Base-by-base conservation (phyloP, 1,140 invertebrate species). In the Dendrolimus kikuchii region DNA sequence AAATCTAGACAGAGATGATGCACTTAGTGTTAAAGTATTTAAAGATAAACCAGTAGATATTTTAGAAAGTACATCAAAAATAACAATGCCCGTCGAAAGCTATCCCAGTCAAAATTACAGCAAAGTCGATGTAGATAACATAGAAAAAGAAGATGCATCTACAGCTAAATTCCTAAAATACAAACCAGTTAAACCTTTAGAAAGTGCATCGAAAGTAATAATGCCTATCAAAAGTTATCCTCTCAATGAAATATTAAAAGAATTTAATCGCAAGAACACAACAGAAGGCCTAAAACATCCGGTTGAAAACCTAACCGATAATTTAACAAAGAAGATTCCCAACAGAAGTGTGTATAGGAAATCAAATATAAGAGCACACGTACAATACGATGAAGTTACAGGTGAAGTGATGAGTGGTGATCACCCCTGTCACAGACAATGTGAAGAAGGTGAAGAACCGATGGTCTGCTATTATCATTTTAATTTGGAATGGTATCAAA, bases 401-500 rank as follows among this genome's bases (percentile, higher is more conserved):
- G 81, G 81, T 40, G 79, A 83, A 64, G 46, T 86, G 8, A 67
- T 80, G 9, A 70, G 69, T 7, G 78, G 74, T 9, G 71, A 78
- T 46, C 85, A 89, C 67, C 87, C 87, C 4, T 89, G 88, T 71
- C 72, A 86, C 41, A 77, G 88, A 56, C 76, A 85, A 63, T 89
- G 88, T 62, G 74, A 59, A 49, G 88, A 86, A 51, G 88, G 74
- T 2, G 79, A 76, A 54, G 69, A 88, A n/a, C 88, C 90, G 2
- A 91, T 91, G 90, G 84, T 88, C 6, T 95, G 94, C 62, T 77
- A 89, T 48, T 96, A 94, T 71, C 82, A 89, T 51, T 95, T 95
- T 66, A 81, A 88, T 43, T 65, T 95, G 0, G 95, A 96, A 75
- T 92, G 91, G 88, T 96, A 96, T 78, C 89, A 93, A 49, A 93